A percentile compares a stretch with the other conserved stretches of the same genome.
Evolutionary conservation across 2,797 vertebrate genomes (phyloP).

Genomic region (Urophycis tenuis): DNA sequence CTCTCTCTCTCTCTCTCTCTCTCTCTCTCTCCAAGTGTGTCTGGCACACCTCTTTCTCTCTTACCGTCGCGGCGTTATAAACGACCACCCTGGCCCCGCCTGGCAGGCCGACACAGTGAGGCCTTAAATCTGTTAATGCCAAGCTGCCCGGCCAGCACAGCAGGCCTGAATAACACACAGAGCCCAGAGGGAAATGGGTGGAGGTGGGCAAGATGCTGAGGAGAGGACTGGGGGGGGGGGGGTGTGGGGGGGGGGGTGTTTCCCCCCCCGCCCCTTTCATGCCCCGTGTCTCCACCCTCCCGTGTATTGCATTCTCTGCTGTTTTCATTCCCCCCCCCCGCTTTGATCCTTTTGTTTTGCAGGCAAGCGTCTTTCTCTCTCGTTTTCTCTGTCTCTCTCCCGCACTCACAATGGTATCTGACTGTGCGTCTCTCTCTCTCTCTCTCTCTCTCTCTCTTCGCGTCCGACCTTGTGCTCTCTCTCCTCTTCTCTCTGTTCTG

Average conservation of each 20-base stretch:
- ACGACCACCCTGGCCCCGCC: conserved; percentile 17
- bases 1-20: neutral
- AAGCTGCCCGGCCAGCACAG: conserved; percentile 18
- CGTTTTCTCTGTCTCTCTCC: conserved; percentile 22
- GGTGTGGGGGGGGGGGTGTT: neutral
- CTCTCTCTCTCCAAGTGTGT: neutral
- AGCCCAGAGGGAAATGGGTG: neutral
- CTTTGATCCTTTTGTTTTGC: conserved; percentile 23
- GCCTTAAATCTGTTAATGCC: conserved; percentile 50
- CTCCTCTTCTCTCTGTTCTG: conserved; percentile 13
- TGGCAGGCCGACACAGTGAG: conserved; percentile 27
- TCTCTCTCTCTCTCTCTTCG: neutral
- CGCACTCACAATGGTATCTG: neutral
- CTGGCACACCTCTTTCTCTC: neutral
- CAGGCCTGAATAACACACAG: conserved; percentile 3
- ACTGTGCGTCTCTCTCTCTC: neutral
- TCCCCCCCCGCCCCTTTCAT: neutral
- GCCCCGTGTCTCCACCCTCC: neutral
- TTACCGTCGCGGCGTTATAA: conserved; percentile 27
- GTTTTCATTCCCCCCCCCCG: neutral
- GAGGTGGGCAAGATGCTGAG: neutral
- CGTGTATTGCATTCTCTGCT: neutral
- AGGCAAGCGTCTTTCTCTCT: conserved; percentile 17
- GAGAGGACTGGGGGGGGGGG: neutral
- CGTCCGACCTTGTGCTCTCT: neutral